Percentiles rank a stretch among this genome's conserved stretches.
Evolutionary conservation across 2,113 vertebrate genomes (phyloP).

Genomic region (Trachemys scripta): DNA sequence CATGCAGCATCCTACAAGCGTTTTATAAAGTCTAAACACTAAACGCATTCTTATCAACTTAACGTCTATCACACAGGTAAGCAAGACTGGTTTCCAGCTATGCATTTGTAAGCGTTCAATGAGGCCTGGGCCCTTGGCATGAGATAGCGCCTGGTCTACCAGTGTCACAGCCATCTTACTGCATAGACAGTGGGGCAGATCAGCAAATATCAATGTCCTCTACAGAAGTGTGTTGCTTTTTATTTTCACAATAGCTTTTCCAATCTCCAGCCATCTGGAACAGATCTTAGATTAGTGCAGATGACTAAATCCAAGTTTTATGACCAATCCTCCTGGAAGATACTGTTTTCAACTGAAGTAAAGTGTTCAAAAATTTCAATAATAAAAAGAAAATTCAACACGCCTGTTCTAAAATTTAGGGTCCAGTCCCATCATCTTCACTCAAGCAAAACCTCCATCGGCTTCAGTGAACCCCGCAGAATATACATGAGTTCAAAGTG

Average conservation of each 20-base stretch:
- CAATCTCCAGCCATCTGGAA: not conserved
- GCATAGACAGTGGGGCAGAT: not conserved
- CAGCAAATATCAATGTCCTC: not conserved
- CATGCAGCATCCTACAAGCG: too few relatives aligned
- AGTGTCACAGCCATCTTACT: not conserved
- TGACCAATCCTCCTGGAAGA: not conserved
- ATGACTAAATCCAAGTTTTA: not conserved
- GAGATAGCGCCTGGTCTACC: not conserved
- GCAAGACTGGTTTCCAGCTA: not conserved
- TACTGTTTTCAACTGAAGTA: not conserved
- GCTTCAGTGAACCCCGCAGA: not conserved
- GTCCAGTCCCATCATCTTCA: not conserved
- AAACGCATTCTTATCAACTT: too few relatives aligned
- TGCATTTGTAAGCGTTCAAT: not conserved
- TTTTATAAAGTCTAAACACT: too few relatives aligned
- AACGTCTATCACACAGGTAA: not conserved
- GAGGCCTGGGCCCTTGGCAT: not conserved
- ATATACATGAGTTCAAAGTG: not conserved
- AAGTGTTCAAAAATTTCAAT: not conserved
- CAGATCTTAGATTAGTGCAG: not conserved
- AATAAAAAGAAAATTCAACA: not conserved
- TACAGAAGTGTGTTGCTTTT: not conserved
- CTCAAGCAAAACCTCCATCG: not conserved
- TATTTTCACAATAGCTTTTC: not conserved
- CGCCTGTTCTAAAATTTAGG: not conserved